These are phyloP conservation scores for Clivina fossor DNA, from an alignment of 2,888 invertebrate genomes.

Conservation along the genomic window DNA sequence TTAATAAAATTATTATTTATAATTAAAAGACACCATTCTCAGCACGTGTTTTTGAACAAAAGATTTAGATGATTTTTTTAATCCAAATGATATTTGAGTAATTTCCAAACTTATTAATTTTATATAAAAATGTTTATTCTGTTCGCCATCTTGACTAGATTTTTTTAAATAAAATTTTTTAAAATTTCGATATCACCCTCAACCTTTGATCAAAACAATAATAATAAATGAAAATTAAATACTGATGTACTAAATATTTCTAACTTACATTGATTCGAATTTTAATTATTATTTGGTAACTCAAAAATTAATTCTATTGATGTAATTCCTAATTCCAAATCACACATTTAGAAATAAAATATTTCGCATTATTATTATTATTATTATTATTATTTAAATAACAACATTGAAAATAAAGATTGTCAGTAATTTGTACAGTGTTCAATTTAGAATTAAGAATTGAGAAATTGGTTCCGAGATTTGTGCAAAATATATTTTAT, in stretches of 20 bases:
- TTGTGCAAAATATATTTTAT: too few species aligned
- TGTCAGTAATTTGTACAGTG: conserved; percentile 30
- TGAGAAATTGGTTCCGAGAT: too few species aligned
- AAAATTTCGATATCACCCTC: conserved; percentile 8
- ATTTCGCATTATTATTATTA: conserved; percentile 22
- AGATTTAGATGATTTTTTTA: conserved; percentile 3
- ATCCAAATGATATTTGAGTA: neutral
- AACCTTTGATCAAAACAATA: conserved; percentile 8
- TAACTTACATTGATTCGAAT: conserved; percentile 8
- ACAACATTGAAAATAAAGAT: conserved; percentile 19
- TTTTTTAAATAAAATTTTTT: neutral
- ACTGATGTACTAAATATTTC: conserved; percentile 17
- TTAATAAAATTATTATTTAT: conserved; percentile 13
- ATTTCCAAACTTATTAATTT: too few species aligned
- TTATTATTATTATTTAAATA: too few species aligned
- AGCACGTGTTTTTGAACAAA: conserved; percentile 18
- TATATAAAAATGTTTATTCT: neutral
- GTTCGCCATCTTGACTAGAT: too few species aligned
- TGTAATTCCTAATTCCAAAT: conserved; percentile 11
- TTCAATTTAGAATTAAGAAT: conserved; percentile 17
- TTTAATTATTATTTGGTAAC: conserved; percentile 26
- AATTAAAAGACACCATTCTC: conserved; percentile 29
- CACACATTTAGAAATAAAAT: conserved; percentile 10
- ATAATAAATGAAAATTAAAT: conserved; percentile 22
- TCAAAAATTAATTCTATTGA: conserved; percentile 11